Evolutionary conservation across 2,888 invertebrate species (phyloP).

Genomic region (Deilephila porcellus): DNA sequence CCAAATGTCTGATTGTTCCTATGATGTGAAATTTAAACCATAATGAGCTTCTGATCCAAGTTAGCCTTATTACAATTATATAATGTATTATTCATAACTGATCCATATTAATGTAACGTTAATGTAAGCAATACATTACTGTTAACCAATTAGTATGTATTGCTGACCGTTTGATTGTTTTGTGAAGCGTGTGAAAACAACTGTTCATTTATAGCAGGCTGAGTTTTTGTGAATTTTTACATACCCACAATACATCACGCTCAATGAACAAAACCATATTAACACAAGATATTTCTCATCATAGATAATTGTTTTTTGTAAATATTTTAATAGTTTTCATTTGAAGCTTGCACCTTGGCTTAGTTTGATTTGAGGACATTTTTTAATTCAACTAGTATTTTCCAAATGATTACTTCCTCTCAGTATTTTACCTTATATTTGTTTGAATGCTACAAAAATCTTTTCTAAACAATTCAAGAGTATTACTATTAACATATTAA

Average conservation of each 20-base stretch:
- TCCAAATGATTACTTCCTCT: too few relatives aligned
- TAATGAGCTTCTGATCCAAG: not conserved
- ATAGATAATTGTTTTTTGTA: not conserved
- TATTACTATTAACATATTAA: not conserved
- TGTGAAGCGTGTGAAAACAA: slow-evolving; percentile 66
- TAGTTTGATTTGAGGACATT: too few relatives aligned
- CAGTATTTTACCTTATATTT: not conserved
- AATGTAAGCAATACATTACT: slow-evolving; percentile 47
- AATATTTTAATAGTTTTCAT: not conserved
- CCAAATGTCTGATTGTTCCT: not conserved
- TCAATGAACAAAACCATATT: not conserved
- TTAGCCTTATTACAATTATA: slow-evolving; percentile 3
- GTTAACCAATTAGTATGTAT: slow-evolving; percentile 58
- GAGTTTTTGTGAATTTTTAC: slow-evolving; percentile 8
- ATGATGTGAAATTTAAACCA: not conserved
- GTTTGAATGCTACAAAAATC: not conserved
- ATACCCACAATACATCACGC: not conserved
- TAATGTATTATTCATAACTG: slow-evolving; percentile 47
- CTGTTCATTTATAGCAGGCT: slow-evolving; percentile 43
- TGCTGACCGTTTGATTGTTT: slow-evolving; percentile 58
- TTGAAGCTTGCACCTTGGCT: too few relatives aligned
- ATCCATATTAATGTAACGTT: slow-evolving; percentile 52
- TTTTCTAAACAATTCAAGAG: not conserved
- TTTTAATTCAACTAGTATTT: too few relatives aligned
- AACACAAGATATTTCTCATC: not conserved